A percentile compares a stretch with the other conserved stretches of the same genome.
These are phyloP conservation scores for Iselma pallidipennis DNA, from an alignment of 2,888 invertebrate genomes.

Conservation along the genomic window DNA sequence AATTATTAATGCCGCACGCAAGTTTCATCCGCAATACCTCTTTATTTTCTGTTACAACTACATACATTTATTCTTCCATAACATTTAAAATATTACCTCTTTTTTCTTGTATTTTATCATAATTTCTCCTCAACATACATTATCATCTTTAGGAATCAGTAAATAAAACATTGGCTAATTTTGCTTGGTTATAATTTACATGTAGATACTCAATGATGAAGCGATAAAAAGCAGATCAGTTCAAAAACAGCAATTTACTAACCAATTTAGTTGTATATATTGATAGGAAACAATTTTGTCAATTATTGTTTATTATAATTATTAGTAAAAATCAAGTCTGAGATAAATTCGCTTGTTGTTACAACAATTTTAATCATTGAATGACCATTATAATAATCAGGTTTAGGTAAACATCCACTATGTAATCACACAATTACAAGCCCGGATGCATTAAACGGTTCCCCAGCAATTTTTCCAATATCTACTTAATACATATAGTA, in stretches of 20 bases:
- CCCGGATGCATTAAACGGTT: conserved; percentile 17
- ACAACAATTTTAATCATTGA: conserved; percentile 41
- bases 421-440: conserved; percentile 48
- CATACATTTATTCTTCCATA: no score
- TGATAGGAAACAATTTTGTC: conserved; percentile 34
- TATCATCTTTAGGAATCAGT: neutral
- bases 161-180: neutral
- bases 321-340: conserved; percentile 6
- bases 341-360: neutral
- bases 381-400: conserved; percentile 38
- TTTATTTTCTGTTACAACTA: no score
- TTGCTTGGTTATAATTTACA: conserved; percentile 3
- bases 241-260: conserved; percentile 5
- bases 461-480: neutral
- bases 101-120: no score
- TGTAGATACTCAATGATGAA: neutral
- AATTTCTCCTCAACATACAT: neutral
- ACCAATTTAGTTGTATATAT: conserved; percentile 14
- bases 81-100: no score
- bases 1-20: no score
- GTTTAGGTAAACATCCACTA: conserved; percentile 36
- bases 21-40: no score
- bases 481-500: neutral
- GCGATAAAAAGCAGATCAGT: conserved; percentile 4
- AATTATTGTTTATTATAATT: conserved; percentile 31